Percentiles rank a stretch among this genome's conserved stretches.
Conservation (phyloP, 2,113 vertebrate species). For the Aix galericulata region DNA sequence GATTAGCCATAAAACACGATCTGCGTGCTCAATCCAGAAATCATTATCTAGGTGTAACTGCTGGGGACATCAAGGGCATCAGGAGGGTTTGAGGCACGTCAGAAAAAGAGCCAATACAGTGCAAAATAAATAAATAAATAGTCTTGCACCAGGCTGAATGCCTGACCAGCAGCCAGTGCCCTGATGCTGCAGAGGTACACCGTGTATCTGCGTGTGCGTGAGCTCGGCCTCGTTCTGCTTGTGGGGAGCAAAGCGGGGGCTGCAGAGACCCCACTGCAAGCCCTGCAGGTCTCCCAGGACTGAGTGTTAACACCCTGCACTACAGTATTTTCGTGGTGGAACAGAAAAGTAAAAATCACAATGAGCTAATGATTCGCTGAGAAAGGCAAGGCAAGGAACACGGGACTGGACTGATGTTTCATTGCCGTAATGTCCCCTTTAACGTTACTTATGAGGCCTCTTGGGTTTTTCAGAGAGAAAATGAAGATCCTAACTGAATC, state of each 20-base stretch:
- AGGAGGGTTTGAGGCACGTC: neutral
- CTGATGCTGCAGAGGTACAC: rapidly evolving
- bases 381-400: neutral
- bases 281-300: neutral
- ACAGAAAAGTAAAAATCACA: neutral
- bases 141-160: neutral
- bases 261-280: neutral
- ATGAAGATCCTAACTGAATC: neutral
- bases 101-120: neutral
- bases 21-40: neutral
- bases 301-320: neutral
- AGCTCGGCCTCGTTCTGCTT: neutral
- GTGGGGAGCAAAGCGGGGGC: neutral
- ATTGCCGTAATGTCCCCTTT: neutral
- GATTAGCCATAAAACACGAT: neutral
- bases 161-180: neutral
- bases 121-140: no score
- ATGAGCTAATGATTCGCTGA: neutral
- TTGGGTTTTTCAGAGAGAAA: neutral
- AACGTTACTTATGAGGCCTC: neutral
- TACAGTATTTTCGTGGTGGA: neutral
- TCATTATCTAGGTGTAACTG: neutral
- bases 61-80: neutral
- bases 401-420: neutral
- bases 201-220: neutral